A percentile compares a stretch with the other conserved stretches of the same genome.
phyloP scores from a whole-genome alignment of 2,888 invertebrate species.

The Ennomos fuscantarius region DNA sequence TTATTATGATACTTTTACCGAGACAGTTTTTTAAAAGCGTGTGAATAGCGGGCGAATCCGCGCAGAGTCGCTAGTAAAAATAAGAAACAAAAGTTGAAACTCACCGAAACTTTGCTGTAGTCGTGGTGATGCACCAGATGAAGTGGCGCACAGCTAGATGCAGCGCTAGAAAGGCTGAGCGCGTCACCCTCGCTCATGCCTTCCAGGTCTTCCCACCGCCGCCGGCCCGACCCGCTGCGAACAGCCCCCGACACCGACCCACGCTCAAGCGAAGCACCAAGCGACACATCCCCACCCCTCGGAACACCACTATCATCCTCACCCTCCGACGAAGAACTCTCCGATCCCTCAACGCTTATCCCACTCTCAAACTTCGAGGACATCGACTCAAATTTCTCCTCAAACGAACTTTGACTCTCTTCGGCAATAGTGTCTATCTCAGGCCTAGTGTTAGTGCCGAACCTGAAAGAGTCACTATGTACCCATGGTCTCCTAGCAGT shows the following conservation, averaged over 20 bases:
- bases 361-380: constrained; percentile 74
- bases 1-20: too few relatives aligned
- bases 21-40: too few relatives aligned
- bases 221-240: constrained; percentile 82
- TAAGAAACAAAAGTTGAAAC: constrained; percentile 39
- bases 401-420: constrained; percentile 51
- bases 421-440: constrained; percentile 62
- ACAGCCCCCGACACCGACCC: constrained; percentile 75
- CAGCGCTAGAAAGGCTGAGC: constrained; percentile 78
- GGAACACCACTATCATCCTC: constrained; percentile 76
- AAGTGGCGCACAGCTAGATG: constrained; percentile 77
- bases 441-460: constrained; percentile 59
- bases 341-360: constrained; percentile 69
- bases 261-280: constrained; percentile 83
- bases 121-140: constrained; percentile 76
- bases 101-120: constrained; percentile 80
- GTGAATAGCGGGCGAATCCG: too few relatives aligned
- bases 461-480: constrained; percentile 77
- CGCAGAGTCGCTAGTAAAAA: too few relatives aligned
- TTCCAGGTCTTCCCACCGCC: constrained; percentile 79
- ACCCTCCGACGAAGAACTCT: constrained; percentile 70
- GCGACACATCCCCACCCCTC: constrained; percentile 69
- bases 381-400: constrained; percentile 59
- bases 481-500: constrained; percentile 76
- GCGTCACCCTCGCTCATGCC: constrained; percentile 79